These are phyloP conservation scores for Morone chrysops DNA, from an alignment of 2,113 vertebrate species.

Conservation along the genomic window DNA sequence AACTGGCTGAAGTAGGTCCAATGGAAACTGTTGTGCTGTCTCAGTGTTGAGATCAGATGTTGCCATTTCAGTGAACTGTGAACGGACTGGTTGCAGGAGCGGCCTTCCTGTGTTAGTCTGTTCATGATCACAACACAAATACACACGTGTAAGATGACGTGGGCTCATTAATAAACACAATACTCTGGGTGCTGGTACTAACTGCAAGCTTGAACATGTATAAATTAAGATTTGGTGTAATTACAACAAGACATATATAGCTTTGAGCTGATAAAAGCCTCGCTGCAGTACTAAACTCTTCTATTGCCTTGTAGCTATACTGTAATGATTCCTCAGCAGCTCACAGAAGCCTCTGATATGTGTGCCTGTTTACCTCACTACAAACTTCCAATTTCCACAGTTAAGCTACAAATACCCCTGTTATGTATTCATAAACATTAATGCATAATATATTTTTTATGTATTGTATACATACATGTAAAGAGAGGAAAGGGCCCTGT, in stretches of 20 bases:
- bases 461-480: neutral
- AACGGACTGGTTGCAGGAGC: constrained; percentile 36
- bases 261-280: neutral
- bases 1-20: constrained; percentile 30
- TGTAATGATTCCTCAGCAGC: neutral
- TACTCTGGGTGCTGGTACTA: neutral
- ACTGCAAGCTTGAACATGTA: neutral
- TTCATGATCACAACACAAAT: constrained; percentile 27
- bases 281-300: neutral
- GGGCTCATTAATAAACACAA: neutral
- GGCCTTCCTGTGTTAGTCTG: constrained; percentile 28
- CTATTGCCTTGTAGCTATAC: neutral
- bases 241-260: neutral
- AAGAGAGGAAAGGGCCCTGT: neutral
- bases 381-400: neutral
- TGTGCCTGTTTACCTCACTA: neutral
- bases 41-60: constrained; percentile 69
- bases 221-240: neutral
- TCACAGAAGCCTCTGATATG: constrained; percentile 2
- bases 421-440: neutral
- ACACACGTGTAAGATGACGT: constrained; percentile 34
- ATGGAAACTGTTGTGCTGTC: constrained; percentile 46
- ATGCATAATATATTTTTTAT: neutral
- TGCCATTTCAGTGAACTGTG: constrained; percentile 70
- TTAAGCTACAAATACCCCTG: neutral